Conservation (phyloP, 2,113 vertebrate species). For the Ceyx margarethae region DNA sequence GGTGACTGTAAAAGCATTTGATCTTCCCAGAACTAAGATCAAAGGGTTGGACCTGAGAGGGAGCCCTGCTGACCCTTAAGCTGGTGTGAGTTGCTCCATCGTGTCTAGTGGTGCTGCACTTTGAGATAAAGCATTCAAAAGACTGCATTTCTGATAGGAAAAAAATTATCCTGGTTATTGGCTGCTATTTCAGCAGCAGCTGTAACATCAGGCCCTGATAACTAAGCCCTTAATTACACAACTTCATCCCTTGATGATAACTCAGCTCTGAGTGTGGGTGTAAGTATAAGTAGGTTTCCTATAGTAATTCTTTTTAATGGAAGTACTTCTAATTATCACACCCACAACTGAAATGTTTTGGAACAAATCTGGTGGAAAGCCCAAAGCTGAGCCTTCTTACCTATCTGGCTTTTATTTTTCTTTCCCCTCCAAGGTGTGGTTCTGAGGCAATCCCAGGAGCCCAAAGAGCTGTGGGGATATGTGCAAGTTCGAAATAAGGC, state of each 20-base stretch:
- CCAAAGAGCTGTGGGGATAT: conserved; percentile 86
- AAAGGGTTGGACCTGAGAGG: neutral
- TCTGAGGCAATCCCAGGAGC: conserved; percentile 7
- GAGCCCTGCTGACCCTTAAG: neutral
- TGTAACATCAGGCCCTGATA: neutral
- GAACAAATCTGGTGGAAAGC: neutral
- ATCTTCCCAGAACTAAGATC: neutral
- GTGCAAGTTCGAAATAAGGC: conserved; percentile 87
- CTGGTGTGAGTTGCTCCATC: neutral
- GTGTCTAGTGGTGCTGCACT: neutral
- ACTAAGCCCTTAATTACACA: neutral
- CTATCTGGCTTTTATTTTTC: neutral
- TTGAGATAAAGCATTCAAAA: neutral
- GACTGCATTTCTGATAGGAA: neutral
- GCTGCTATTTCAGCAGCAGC: neutral
- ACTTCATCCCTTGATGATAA: neutral
- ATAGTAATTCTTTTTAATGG: neutral
- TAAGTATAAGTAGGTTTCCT: neutral
- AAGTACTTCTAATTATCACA: neutral
- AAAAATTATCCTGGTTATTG: neutral
- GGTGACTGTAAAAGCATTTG: neutral
- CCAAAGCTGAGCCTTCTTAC: neutral
- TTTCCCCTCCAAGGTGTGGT: conserved; percentile 28
- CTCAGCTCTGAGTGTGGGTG: neutral
- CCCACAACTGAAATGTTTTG: neutral